Evolutionary conservation across 2,113 vertebrate genomes (phyloP).

Genomic region (Panthera uncia): DNA sequence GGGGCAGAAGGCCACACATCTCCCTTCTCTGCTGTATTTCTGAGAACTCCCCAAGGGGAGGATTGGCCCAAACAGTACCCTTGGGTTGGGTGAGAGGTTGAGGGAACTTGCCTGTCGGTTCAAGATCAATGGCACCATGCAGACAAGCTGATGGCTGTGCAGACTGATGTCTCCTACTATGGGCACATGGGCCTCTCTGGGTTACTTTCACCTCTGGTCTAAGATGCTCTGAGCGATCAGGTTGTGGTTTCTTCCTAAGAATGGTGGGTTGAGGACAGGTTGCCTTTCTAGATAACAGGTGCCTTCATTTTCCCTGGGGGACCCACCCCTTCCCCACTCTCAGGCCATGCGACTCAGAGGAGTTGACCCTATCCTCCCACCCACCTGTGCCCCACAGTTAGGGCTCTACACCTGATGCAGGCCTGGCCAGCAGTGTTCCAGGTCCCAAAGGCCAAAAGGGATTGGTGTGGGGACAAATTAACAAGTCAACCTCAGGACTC

Average conservation of each 20-base stretch:
- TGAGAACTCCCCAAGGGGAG: background rate
- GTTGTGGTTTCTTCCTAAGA: background rate
- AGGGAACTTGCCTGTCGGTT: background rate
- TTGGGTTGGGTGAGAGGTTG: background rate
- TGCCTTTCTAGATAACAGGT: background rate
- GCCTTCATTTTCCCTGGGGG: background rate
- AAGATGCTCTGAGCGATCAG: background rate
- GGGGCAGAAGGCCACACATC: background rate
- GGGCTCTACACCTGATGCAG: background rate
- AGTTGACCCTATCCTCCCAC: background rate
- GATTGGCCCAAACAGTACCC: background rate
- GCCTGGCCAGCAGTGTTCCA: background rate
- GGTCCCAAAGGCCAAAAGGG: background rate
- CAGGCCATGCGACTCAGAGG: background rate
- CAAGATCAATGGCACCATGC: background rate
- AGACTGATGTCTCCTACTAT: background rate
- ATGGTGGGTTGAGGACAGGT: background rate
- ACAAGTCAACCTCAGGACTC: background rate
- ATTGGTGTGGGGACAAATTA: background rate
- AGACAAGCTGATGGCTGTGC: background rate
- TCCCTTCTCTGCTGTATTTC: background rate
- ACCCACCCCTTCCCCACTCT: background rate
- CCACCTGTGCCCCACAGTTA: background rate
- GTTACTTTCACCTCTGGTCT: background rate
- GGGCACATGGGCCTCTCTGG: background rate